Percentiles rank a stretch among this genome's conserved stretches.
Conservation (phyloP, 2,797 vertebrate genomes). For the Circus cinereus region DNA sequence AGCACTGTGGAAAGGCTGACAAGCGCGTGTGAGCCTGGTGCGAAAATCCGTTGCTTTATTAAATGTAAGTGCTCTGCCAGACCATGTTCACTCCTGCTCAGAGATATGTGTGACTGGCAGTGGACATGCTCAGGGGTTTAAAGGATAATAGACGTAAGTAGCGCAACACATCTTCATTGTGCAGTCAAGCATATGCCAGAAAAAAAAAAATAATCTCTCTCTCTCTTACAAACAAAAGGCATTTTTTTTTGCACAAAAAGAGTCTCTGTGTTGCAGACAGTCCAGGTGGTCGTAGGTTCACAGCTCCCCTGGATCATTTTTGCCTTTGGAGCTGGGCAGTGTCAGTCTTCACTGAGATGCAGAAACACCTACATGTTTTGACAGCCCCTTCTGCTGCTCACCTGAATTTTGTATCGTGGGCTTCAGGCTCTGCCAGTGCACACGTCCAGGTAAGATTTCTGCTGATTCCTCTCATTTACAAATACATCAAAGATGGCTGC, state of each 20-base stretch:
- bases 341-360: neutral
- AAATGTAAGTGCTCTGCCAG: neutral
- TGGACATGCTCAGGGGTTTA: neutral
- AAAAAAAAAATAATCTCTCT: neutral
- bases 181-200: accelerated
- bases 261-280: neutral
- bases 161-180: neutral
- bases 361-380: neutral
- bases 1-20: neutral
- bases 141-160: neutral
- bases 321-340: neutral
- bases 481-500: neutral
- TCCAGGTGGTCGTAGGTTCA: accelerated
- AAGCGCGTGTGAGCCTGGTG: neutral
- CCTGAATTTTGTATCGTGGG: neutral
- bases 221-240: neutral
- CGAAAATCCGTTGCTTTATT: neutral
- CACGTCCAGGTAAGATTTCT: neutral
- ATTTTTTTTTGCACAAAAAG: neutral
- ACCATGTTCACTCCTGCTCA: neutral
- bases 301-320: neutral
- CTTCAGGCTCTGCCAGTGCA: neutral
- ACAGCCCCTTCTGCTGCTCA: neutral
- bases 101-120: neutral
- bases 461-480: neutral